Conservation (phyloP, 2,797 vertebrate species). For the Falco naumanni region DNA sequence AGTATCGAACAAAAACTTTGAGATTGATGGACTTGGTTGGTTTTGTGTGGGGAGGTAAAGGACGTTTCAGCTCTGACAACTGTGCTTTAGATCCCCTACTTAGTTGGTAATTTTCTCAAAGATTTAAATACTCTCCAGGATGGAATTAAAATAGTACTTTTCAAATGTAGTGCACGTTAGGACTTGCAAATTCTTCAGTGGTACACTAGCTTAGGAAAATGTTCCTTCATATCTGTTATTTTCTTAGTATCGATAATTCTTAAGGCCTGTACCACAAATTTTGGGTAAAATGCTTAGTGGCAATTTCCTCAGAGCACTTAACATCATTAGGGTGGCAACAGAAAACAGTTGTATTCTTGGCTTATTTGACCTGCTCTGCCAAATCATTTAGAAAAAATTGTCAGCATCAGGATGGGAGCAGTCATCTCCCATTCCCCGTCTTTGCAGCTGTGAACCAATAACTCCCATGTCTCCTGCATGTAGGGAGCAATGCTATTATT, state of each 20-base stretch:
- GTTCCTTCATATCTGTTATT: constrained; percentile 37
- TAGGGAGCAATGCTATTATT: not conserved
- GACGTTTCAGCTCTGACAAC: not conserved
- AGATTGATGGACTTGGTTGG: not conserved
- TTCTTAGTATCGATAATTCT: not conserved
- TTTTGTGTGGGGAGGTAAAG: not conserved
- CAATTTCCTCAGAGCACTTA: constrained; percentile 9
- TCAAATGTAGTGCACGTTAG: constrained; percentile 24
- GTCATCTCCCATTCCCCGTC: not conserved
- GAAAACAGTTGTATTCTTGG: not conserved
- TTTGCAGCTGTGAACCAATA: not conserved
- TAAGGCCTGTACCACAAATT: not conserved
- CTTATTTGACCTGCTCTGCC: not conserved
- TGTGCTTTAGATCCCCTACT: not conserved
- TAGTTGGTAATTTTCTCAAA: not conserved
- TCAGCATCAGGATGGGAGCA: not conserved
- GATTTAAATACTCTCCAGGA: constrained; percentile 37
- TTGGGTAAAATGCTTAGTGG: not conserved
- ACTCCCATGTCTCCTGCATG: not conserved
- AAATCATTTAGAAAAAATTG: not conserved
- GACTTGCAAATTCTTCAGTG: not conserved
- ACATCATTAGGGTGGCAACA: not conserved
- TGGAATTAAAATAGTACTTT: constrained; percentile 32
- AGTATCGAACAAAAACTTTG: not conserved
- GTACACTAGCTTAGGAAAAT: not conserved